Base-by-base conservation (phyloP, 2,888 invertebrate species). In the Marronus borbonicus region DNA sequence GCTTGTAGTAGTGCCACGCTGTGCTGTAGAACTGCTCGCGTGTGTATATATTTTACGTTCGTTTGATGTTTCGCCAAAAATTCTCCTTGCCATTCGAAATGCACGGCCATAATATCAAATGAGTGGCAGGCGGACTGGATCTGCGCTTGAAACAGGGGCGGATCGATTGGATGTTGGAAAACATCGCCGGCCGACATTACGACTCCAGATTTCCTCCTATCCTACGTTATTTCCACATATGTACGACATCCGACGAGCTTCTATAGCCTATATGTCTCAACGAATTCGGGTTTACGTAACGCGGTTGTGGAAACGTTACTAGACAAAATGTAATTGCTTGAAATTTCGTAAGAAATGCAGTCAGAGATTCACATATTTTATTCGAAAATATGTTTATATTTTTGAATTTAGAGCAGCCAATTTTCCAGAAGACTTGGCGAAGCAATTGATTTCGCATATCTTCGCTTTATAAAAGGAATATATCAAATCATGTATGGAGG, bases 131-230 rank as follows among this genome's bases (percentile, higher is more conserved):
- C 60, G 50, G 69, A 69, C 70, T 50, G 12, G 70, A 68, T 72
- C 58, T 58, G 69, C 62, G 77, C 69, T 50, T 36, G 64, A 76
- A 66, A 68, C 55, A 24, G 58, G 77, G 70, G 28, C 24, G 80
- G 78, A 81, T 81, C 81, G 81, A 81, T 81, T 80, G 79, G 58
- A 78, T 76, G 80, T 65, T 79, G 78, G 44, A 81, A 78, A 80
- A 79, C 80, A 76, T 80, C 79, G 80, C 79, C 68, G 76, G 80
- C 81, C 81, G 81, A 80, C 81, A 79, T 75, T 66, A 70, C 78
- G 81, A 80, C 81, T 81, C 81, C 81, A 80, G 79, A 78, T 80
- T 77, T 80, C 80, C 77, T 80, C 80, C 79, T 55, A 75, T 79
- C 44, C 60, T 64, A 62, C 70, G 49, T 70, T 68, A 69, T 77